Conservation (phyloP, 2,888 invertebrate genomes). For the Cetonia aurata region DNA sequence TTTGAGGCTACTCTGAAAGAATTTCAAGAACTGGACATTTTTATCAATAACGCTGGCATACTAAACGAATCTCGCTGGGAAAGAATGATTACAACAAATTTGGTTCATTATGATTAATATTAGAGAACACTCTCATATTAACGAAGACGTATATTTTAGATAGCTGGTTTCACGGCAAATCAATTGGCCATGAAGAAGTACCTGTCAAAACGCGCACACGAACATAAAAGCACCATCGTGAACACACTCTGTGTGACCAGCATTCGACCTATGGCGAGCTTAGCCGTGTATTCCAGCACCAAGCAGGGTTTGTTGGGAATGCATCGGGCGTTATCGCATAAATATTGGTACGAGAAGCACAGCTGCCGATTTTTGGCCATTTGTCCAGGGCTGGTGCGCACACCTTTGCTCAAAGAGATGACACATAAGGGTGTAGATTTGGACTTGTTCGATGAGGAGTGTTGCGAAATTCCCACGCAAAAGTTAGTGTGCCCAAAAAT, state of each 20-base stretch:
- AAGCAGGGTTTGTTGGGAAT: slow-evolving; percentile 38
- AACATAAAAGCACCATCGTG: slow-evolving; percentile 22
- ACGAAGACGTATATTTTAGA: slow-evolving; percentile 3
- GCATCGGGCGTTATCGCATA: slow-evolving; percentile 28
- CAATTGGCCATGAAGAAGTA: slow-evolving; percentile 35
- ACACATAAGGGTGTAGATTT: slow-evolving; percentile 31
- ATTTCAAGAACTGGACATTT: slow-evolving; percentile 41
- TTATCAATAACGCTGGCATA: slow-evolving; percentile 40
- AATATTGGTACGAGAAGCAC: slow-evolving; percentile 10
- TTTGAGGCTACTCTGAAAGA: slow-evolving; percentile 29
- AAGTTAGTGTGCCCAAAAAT: neutral
- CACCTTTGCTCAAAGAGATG: slow-evolving; percentile 13
- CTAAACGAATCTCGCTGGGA: slow-evolving; percentile 30
- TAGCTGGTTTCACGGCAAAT: slow-evolving; percentile 3
- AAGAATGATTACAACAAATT: slow-evolving; percentile 41
- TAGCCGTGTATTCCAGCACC: slow-evolving; percentile 39
- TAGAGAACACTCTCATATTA: neutral
- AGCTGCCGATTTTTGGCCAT: slow-evolving; percentile 31
- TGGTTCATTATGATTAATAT: slow-evolving; percentile 23
- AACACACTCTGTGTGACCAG: slow-evolving; percentile 40
- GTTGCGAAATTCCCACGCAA: slow-evolving; percentile 24
- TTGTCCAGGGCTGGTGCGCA: slow-evolving; percentile 30
- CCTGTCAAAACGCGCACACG: slow-evolving; percentile 31
- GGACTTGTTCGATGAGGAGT: slow-evolving; percentile 41
- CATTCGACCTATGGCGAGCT: slow-evolving; percentile 29